Evolutionary conservation across 92 coral and sea anemone genomes (phyloP), one percentile per base, ranked within the genome.

Genomic region (Metridium senile): DNA sequence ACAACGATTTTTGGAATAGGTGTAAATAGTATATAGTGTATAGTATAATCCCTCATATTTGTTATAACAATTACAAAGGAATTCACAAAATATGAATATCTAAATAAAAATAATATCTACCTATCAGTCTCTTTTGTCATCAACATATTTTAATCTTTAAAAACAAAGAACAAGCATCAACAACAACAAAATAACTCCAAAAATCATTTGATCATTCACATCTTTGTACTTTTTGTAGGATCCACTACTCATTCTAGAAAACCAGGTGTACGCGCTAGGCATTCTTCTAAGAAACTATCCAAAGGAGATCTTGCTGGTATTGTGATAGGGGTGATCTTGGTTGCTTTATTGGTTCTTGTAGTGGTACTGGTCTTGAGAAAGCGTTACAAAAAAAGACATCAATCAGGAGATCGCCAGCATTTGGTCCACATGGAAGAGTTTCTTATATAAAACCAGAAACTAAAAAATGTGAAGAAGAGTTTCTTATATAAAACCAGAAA

Each of bases 361-460:
- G 75, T 70, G 1, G 20, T 70, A n/a, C 45, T 66, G 1, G 47
- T 70, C 25, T 26, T 8, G 26, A 74, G 59, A 9, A 80, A 46
- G 16, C 47, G 49, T 66, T 18, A 11, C 33, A 59, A 58, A 26
- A 26, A 2, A 1, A 68, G 27, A 33, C 27, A 20, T 13, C 66
- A 72, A 26, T 59, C 51, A 57, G 59, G 54, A 0, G 86, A 85
- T 58, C 74, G 80, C 52, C 76, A 72, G n/a, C n/a, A n/a, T 9
- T 71, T 85, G 85, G 89, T 85, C 51, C 26, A 85, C 58, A 85
- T 85, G 89, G 89, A 85, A 26, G 89, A 85, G 29, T 51, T 85
- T 30, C 66, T 64, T 71, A 30, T 11, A n/a, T n/a, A n/a, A n/a
- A n/a, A n/a, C n/a, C n/a, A n/a, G n/a, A n/a, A n/a, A n/a, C n/a